Base-by-base conservation (phyloP, 2,888 invertebrate genomes). In the Fragum fragum region DNA sequence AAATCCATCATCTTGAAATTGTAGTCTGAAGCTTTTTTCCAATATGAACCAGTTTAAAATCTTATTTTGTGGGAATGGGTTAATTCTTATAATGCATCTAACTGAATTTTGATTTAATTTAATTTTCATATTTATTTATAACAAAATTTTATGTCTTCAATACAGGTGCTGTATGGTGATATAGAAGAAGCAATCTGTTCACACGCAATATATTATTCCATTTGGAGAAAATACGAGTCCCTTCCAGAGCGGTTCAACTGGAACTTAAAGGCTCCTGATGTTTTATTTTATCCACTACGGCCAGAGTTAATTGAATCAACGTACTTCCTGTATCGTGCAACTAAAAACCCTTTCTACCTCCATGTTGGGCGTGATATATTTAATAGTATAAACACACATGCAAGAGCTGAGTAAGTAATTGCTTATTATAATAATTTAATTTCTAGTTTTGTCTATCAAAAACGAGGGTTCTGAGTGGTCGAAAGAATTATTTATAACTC, bases 221-320 rank as follows among this genome's bases (percentile, higher is more conserved):
- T 96, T 69, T 96, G 96, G 96, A 95, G 95, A 86, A 95, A 95
- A 81, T 96, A 95, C 90, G 96, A 95, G 52, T 88, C 90, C 26
- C 81, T 96, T 23, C 96, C 94, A 1, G 95, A 95, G 82, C 79
- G 94, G 42, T 94, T 87, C 90, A 95, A 95, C 87, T 95, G 95
- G 95, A 42, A 81, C 70, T 55, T 83, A 7, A 93, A 93, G 87
- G 91, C 89, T 29, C 95, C 96, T 0, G 96, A 96, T 91, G 95
- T 96, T 21, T 88, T 93, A 23, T 96, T 96, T 91, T 96, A 96
- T 89, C 96, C 96, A n/a, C 94, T 96, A 18, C 91, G 96, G 21
- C 96, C 96, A 23, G 96, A 96, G 90, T 95, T 96, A 57, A 95
- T 96, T 1, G 96, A 96, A 93, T 96, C 96, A 1, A 96, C 96